phyloP scores from a whole-genome alignment of 1,140 invertebrate species.

The Antheraea pernyi region DNA sequence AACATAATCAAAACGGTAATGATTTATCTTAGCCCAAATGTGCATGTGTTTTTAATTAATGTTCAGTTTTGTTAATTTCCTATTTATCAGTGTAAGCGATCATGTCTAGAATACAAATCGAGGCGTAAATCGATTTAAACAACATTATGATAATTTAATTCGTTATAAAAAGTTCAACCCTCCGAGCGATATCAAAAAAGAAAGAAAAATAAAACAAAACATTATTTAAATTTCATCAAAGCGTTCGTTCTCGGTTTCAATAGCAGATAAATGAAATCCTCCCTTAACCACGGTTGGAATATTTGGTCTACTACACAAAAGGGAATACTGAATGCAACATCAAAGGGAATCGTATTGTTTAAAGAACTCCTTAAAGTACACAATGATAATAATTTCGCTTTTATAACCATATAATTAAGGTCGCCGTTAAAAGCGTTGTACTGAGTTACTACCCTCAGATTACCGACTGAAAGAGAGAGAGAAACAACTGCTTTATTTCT shows the following conservation, averaged over 20 bases:
- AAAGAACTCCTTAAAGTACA: not conserved
- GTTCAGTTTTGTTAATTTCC: no score
- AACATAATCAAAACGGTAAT: no score
- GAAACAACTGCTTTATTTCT: no score
- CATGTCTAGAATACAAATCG: no score
- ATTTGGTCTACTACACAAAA: not conserved
- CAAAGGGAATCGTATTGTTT: not conserved
- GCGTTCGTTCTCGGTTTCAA: not conserved
- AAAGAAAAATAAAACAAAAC: not conserved
- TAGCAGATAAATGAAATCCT: constrained; percentile 1
- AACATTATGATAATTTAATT: not conserved
- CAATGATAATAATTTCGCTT: not conserved
- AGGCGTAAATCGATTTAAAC: no score
- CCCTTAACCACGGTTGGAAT: not conserved
- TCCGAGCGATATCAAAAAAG: not conserved
- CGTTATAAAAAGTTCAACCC: not conserved
- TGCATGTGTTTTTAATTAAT: no score
- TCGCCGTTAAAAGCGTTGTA: no score
- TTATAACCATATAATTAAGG: no score
- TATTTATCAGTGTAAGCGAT: no score
- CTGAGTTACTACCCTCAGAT: no score
- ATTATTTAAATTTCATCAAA: constrained; percentile 2
- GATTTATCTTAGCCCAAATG: no score
- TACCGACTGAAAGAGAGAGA: no score
- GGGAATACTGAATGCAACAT: not conserved